These are phyloP conservation scores for Andricus quercusramuli DNA, from an alignment of 2,888 invertebrate species.

Conservation along the genomic window DNA sequence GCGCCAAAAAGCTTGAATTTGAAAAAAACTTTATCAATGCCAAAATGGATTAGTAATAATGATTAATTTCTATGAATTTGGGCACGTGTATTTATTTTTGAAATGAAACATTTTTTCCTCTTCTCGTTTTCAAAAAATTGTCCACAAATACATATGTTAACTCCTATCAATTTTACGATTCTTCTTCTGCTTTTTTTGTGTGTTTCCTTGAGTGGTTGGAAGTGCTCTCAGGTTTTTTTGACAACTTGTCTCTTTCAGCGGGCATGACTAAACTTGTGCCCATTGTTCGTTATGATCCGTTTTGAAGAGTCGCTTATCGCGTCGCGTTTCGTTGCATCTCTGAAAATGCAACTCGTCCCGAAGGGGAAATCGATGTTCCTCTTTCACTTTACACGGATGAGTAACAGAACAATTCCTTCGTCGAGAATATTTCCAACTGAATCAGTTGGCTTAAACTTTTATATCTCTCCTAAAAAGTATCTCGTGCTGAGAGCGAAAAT, in stretches of 20 bases:
- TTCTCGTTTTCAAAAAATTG: no score
- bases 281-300: constrained; percentile 40
- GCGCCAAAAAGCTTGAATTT: no score
- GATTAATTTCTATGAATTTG: no score
- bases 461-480: constrained; percentile 20
- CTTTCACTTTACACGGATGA: constrained; percentile 13
- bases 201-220: neutral
- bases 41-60: no score
- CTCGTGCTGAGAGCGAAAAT: neutral
- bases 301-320: constrained; percentile 37
- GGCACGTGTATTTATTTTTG: no score
- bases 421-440: constrained; percentile 10
- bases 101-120: no score
- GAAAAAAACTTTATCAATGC: no score
- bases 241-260: constrained; percentile 25
- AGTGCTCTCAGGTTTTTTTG: constrained; percentile 23
- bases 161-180: no score
- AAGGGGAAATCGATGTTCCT: constrained; percentile 27
- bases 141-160: no score
- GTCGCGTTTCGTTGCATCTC: constrained; percentile 30
- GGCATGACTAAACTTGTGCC: constrained; percentile 28
- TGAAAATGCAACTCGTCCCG: constrained; percentile 29
- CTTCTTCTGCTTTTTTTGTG: no score
- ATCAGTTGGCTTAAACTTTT: constrained; percentile 30
- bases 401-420: constrained; percentile 13